Evolutionary conservation across 2,888 invertebrate species (phyloP).

Genomic region (Macroteleia sp.): DNA sequence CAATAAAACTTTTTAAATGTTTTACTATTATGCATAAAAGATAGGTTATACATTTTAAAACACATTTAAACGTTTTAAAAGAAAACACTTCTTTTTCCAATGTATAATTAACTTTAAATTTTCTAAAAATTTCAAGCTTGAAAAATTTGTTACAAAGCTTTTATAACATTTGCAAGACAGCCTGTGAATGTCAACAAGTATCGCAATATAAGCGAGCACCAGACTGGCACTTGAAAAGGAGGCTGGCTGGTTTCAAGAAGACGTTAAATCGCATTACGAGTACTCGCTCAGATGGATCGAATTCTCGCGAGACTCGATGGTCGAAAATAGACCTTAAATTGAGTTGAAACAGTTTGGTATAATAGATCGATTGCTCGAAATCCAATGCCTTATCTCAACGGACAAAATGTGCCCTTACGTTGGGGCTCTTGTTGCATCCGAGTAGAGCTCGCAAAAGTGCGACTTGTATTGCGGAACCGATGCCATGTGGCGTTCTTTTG

Average conservation of each 20-base stretch:
- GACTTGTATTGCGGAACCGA: conserved; percentile 54
- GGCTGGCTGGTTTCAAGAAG: conserved; percentile 56
- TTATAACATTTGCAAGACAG: conserved; percentile 53
- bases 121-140: too few species aligned
- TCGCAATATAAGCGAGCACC: conserved; percentile 33
- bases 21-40: too few species aligned
- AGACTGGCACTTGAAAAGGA: conserved; percentile 52
- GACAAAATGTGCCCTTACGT: conserved; percentile 62
- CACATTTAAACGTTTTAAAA: too few species aligned
- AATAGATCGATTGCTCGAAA: conserved; percentile 68
- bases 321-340: conserved; percentile 70
- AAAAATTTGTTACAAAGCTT: conserved; percentile 53
- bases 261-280: conserved; percentile 68
- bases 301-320: conserved; percentile 61
- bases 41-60: too few species aligned
- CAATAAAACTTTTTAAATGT: too few species aligned
- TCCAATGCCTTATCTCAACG: conserved; percentile 64
- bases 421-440: conserved; percentile 64
- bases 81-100: too few species aligned
- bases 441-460: conserved; percentile 58
- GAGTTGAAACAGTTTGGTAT: conserved; percentile 69
- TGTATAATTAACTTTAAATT: too few species aligned
- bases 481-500: conserved; percentile 76
- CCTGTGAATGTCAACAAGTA: conserved; percentile 52
- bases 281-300: conserved; percentile 66